phyloP scores from a whole-genome alignment of 2,113 vertebrate species.

The Regulus satrapa region DNA sequence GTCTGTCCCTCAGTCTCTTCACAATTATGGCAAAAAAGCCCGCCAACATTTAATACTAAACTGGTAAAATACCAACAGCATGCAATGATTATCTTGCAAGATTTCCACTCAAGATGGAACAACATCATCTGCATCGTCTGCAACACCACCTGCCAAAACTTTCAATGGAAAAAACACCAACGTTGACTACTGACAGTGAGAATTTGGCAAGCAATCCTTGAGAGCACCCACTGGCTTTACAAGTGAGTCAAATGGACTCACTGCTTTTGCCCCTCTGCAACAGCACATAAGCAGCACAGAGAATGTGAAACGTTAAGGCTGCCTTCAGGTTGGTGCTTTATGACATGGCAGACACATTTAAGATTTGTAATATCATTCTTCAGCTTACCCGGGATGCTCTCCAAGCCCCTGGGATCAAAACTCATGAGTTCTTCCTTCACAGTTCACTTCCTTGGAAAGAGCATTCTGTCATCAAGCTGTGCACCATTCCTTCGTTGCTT shows the following conservation, averaged over 20 bases:
- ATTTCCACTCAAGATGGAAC: background rate
- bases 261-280: background rate
- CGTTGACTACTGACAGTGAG: background rate
- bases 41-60: background rate
- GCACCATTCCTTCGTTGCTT: slow-evolving; percentile 45
- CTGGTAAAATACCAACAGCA: background rate
- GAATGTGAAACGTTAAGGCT: background rate
- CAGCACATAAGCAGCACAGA: background rate
- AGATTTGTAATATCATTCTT: background rate
- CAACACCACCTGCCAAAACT: background rate
- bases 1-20: background rate
- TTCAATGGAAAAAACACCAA: background rate
- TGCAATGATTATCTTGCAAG: background rate
- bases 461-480: slow-evolving; percentile 56
- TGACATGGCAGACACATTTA: background rate
- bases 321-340: background rate
- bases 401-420: slow-evolving; percentile 80
- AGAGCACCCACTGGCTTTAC: background rate
- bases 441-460: slow-evolving; percentile 72
- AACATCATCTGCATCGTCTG: too few species aligned
- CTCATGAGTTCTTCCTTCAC: slow-evolving; percentile 85
- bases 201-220: background rate
- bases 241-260: background rate
- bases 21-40: background rate
- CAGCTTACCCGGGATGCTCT: slow-evolving; percentile 82